Evolutionary conservation across 2,797 vertebrate genomes (phyloP).

Genomic region (Rhadinocentrus ornatus): DNA sequence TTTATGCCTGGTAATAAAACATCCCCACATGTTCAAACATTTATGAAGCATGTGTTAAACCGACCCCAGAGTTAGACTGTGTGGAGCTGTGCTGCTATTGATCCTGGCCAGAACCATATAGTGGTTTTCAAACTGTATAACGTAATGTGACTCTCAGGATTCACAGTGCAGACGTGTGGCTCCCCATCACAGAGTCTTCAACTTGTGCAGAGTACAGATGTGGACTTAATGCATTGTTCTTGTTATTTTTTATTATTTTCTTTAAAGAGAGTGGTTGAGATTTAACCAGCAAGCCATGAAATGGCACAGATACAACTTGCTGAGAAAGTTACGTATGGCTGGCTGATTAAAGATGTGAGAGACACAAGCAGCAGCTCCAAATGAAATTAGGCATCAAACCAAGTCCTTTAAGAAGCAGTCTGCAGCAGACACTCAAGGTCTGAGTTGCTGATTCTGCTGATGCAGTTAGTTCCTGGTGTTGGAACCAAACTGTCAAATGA

Average conservation of each 20-base stretch:
- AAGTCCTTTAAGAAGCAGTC: slow-evolving; percentile 66
- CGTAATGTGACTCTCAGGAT: slow-evolving; percentile 47
- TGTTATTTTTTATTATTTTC: slow-evolving; percentile 26
- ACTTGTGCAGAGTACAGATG: neutral
- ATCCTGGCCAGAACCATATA: slow-evolving; percentile 40
- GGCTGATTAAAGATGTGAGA: slow-evolving; percentile 53
- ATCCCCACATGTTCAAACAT: slow-evolving; percentile 57
- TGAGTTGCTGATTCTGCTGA: slow-evolving; percentile 73
- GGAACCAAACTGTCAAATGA: slow-evolving; percentile 40
- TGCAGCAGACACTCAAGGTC: slow-evolving; percentile 77
- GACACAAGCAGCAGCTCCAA: slow-evolving; percentile 61
- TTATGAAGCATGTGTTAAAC: slow-evolving; percentile 53
- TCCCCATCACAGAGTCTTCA: slow-evolving; percentile 1
- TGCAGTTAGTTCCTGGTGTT: slow-evolving; percentile 63
- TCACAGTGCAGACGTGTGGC: slow-evolving; percentile 19
- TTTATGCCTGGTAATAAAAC: slow-evolving; percentile 47
- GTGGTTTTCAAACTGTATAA: slow-evolving; percentile 29
- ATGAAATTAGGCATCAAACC: slow-evolving; percentile 74
- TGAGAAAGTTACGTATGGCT: slow-evolving; percentile 45
- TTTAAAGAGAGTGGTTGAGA: slow-evolving; percentile 9
- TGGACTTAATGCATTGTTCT: slow-evolving; percentile 10
- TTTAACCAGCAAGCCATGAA: slow-evolving; percentile 14
- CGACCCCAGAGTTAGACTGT: slow-evolving; percentile 31
- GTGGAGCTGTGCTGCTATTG: slow-evolving; percentile 29
- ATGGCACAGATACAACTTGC: slow-evolving; percentile 35